Evolutionary conservation across 1,140 invertebrate species (phyloP).

Genomic region (Dryas iulia): DNA sequence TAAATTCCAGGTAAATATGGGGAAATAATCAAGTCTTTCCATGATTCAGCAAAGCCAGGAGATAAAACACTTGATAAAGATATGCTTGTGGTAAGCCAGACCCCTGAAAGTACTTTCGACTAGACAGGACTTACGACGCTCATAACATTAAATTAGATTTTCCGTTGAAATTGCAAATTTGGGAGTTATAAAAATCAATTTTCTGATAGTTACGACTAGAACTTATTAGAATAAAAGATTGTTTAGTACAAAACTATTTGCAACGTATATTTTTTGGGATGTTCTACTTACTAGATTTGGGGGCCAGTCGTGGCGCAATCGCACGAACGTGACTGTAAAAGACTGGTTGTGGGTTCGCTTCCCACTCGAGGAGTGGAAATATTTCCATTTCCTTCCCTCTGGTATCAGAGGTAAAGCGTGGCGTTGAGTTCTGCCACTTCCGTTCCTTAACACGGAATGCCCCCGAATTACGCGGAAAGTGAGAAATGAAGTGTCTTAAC

Average conservation of each 20-base stretch:
- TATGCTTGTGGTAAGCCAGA: conserved; percentile 47
- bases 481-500: no score
- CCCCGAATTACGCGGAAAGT: no score
- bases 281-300: no score
- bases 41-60: conserved; percentile 1
- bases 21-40: not conserved
- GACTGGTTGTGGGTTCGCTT: no score
- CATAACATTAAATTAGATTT: conserved; percentile 5
- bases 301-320: no score
- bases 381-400: no score
- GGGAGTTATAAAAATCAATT: not conserved
- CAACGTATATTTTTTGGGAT: no score
- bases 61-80: conserved; percentile 40
- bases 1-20: not conserved
- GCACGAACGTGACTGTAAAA: no score
- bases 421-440: no score
- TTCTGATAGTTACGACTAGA: not conserved
- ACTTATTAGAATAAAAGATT: not conserved
- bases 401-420: no score
- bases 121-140: conserved; percentile 24
- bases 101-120: conserved; percentile 14
- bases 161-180: not conserved
- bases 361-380: no score
- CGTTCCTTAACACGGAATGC: no score
- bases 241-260: not conserved